A percentile compares a stretch with the other conserved stretches of the same genome.
phyloP scores from a whole-genome alignment of 2,797 vertebrate genomes.

The Spinus olivaceus region DNA sequence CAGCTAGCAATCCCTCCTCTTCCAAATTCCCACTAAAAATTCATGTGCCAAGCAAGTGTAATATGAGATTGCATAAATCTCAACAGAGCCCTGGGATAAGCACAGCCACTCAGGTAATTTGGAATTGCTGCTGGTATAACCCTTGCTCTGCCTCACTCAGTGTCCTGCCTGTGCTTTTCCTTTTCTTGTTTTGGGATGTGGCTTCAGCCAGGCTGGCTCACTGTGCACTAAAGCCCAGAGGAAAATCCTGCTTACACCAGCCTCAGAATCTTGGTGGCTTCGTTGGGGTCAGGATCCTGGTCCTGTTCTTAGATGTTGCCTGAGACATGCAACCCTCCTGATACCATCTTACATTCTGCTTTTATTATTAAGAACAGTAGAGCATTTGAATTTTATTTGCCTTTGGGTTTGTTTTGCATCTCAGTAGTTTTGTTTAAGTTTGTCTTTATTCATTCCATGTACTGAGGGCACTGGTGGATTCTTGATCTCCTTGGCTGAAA shows the following conservation, averaged over 20 bases:
- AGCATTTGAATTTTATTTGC: not conserved
- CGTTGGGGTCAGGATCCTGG: not conserved
- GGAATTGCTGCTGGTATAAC: not conserved
- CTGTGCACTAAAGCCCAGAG: not conserved
- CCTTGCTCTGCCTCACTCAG: not conserved
- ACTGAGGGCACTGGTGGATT: not conserved
- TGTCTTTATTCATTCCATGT: not conserved
- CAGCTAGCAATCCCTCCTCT: conserved; percentile 6
- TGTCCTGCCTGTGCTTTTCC: not conserved
- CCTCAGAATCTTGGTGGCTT: not conserved
- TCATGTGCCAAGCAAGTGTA: not conserved
- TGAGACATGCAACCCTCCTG: not conserved
- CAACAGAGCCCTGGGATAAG: not conserved
- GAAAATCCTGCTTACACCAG: not conserved
- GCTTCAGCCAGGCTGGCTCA: not conserved
- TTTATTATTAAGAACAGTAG: not conserved
- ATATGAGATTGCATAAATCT: not conserved
- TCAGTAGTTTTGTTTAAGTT: not conserved
- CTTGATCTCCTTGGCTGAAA: not conserved
- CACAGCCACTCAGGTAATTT: not conserved
- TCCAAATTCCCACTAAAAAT: not conserved
- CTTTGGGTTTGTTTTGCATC: not conserved
- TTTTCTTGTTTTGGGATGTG: not conserved
- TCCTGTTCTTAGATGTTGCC: not conserved
- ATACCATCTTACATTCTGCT: not conserved